Evolutionary conservation across 2,888 invertebrate species (phyloP).

Genomic region (Latheticus oryzae): DNA sequence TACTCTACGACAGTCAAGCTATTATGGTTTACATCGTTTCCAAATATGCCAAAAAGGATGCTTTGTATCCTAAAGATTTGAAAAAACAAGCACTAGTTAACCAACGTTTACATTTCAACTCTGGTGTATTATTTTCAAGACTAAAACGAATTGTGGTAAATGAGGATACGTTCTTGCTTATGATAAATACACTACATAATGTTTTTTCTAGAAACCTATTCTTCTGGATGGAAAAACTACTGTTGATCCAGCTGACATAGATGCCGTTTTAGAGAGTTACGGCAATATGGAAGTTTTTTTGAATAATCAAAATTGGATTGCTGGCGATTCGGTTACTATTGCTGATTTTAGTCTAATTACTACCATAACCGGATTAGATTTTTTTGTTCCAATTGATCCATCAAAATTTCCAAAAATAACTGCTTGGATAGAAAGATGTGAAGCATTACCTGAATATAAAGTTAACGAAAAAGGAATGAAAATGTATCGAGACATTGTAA

Average conservation of each 20-base stretch:
- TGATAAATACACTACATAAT: background rate
- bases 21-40: conserved; percentile 73
- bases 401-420: conserved; percentile 50
- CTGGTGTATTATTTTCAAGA: conserved; percentile 63
- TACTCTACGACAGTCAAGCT: conserved; percentile 75
- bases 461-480: conserved; percentile 16
- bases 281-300: conserved; percentile 66
- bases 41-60: conserved; percentile 69
- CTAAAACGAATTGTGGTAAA: too few species aligned
- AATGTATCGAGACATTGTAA: too few species aligned
- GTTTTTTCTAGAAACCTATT: conserved; percentile 12
- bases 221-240: conserved; percentile 10
- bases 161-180: background rate
- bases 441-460: conserved; percentile 14
- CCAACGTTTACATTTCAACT: conserved; percentile 69
- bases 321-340: conserved; percentile 56
- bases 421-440: conserved; percentile 25
- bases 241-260: conserved; percentile 55
- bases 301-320: conserved; percentile 58
- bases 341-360: conserved; percentile 58
- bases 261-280: conserved; percentile 64
- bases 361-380: conserved; percentile 57
- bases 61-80: conserved; percentile 69
- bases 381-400: conserved; percentile 44
- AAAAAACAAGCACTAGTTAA: conserved; percentile 68